Base-by-base conservation (phyloP, 2,888 invertebrate species). In the Chromoteleia sp. region DNA sequence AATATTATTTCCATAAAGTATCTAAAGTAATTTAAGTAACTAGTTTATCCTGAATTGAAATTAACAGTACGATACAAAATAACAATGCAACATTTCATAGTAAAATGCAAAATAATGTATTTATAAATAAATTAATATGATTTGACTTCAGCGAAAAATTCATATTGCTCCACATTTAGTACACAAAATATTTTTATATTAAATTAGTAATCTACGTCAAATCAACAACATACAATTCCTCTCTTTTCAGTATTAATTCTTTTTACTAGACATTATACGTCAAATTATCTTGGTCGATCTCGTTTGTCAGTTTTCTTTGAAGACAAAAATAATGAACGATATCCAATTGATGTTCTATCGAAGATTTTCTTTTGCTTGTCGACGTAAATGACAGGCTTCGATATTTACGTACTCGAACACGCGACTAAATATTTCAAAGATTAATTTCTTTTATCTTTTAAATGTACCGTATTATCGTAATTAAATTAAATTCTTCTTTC, bases 241-340 rank as follows among this genome's bases (percentile, higher is more conserved):
- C n/a, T n/a, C n/a, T n/a, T n/a, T n/a, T n/a, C n/a, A n/a, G n/a
- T n/a, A n/a, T n/a, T n/a, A n/a, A n/a, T n/a, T n/a, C n/a, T n/a
- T n/a, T n/a, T n/a, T n/a, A n/a, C 25, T 5, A 25, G 33, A 33
- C 33, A 7, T 33, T 33, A 8, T 33, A 33, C 33, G 33, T 33
- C 33, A 33, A 33, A 33, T 33, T 33, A 33, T 5, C 33, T 33
- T 7, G 33, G 33, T 33, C 33, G 5, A 33, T 33, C 33, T 33
- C 33, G 33, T 33, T 33, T 33, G 33, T 33, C 33, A 33, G 33
- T 33, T 33, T 33, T 7, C 33, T 33, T 25, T 33, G 4, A 33
- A 33, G 10, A 33, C 33, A 33, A 33, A 33, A 8, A 33, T 33
- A 33, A 33, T 33, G 33, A 33, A 33, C 33, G 33, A 33, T 33